These are phyloP conservation scores for Protaetia brevitarsis DNA, from an alignment of 1,140 invertebrate genomes.

Conservation along the genomic window DNA sequence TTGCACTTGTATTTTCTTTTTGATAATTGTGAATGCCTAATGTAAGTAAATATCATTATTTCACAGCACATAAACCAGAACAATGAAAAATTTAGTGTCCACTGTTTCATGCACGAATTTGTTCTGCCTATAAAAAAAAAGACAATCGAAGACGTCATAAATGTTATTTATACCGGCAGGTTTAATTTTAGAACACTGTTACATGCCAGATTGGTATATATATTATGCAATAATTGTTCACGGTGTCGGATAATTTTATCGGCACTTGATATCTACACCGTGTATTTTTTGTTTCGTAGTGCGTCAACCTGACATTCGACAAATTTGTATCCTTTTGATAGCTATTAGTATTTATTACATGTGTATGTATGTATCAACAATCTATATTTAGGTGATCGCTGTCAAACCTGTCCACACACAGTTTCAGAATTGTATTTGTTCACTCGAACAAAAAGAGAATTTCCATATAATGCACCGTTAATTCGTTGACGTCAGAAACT, in stretches of 20 bases:
- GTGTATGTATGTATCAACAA: too few species aligned
- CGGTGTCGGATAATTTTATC: background rate
- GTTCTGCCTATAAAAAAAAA: too few species aligned
- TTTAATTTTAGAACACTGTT: background rate
- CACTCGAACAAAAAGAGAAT: background rate
- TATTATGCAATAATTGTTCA: background rate
- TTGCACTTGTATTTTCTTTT: too few species aligned
- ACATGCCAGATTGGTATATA: background rate
- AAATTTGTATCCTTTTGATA: background rate
- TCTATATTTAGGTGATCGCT: too few species aligned
- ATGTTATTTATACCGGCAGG: background rate
- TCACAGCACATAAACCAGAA: too few species aligned
- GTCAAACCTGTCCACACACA: background rate
- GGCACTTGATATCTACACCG: background rate
- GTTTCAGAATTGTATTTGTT: background rate
- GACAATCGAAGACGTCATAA: too few species aligned
- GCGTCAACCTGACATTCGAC: background rate
- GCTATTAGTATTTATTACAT: background rate
- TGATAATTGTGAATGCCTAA: too few species aligned
- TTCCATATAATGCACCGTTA: conserved; percentile 16
- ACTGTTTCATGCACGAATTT: too few species aligned
- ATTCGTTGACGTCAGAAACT: background rate
- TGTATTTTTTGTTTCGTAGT: background rate
- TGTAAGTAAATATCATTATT: too few species aligned
- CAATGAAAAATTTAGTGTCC: too few species aligned